These are phyloP conservation scores for Amazona guildingii DNA, from an alignment of 2,113 vertebrate species.

Conservation along the genomic window DNA sequence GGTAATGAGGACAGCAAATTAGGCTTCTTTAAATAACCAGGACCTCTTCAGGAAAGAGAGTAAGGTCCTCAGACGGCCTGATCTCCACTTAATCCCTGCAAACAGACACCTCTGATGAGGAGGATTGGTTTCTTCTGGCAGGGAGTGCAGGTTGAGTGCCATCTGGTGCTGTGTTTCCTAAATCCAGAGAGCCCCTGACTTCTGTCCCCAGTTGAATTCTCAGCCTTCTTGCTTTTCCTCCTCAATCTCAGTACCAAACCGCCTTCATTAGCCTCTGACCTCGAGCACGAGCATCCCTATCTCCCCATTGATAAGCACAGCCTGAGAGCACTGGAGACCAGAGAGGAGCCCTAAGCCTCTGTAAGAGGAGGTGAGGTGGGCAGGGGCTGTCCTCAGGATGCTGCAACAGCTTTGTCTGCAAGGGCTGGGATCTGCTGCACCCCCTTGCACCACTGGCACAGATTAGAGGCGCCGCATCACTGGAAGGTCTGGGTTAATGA, in stretches of 20 bases:
- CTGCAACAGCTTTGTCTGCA: neutral
- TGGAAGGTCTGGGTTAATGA: neutral
- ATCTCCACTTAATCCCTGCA: constrained; percentile 30
- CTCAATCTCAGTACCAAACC: neutral
- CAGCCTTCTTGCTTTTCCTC: neutral
- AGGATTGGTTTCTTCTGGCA: constrained; percentile 6
- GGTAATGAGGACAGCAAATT: neutral
- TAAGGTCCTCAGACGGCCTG: constrained; percentile 4
- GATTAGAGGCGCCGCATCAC: neutral
- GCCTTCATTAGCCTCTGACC: too few species aligned
- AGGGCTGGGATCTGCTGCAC: neutral
- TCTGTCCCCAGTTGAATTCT: neutral
- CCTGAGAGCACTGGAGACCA: neutral
- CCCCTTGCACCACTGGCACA: neutral
- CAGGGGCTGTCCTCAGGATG: neutral
- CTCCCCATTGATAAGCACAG: accelerated
- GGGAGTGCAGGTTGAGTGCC: neutral
- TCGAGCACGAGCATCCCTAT: accelerated
- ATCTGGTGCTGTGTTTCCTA: neutral
- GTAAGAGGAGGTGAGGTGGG: neutral
- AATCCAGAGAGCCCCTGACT: neutral
- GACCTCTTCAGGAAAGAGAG: neutral
- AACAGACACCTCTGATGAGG: constrained; percentile 50
- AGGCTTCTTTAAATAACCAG: constrained; percentile 30
- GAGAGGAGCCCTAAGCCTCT: neutral